Base-by-base conservation (phyloP, 2,888 invertebrate species). In the Philereme vetulata region DNA sequence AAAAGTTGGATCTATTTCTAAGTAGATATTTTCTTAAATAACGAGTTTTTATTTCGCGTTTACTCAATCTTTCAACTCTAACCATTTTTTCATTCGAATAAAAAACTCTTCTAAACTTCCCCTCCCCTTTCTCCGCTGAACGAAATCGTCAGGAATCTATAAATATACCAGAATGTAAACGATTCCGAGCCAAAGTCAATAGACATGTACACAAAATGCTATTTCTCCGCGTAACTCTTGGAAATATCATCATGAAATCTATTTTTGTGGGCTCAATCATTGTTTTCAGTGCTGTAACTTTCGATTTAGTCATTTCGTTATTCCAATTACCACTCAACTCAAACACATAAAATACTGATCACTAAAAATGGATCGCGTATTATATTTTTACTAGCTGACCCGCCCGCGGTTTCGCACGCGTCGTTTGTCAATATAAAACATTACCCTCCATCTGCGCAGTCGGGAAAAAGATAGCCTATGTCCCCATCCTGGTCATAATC, bases 171-270 rank as follows among this genome's bases (percentile, higher is more conserved):
- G 67, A 78, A 78, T 75, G 76, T 66, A 78, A 76, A 68, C 74
- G 78, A 80, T 83, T 84, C 83, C 81, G 81, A 81, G 78, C 77
- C 38, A 78, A 78, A 80, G 71, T 76, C 77, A 75, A 82, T 77
- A 80, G 69, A 73, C 74, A 64, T 69, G 69, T 56, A 65, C 33
- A 44, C 43, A 49, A 62, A 70, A 60, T 68, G 51, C 58, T 57
- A 63, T 70, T 70, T 70, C 71, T 65, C 45, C 44, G 65, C 64
- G 65, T 48, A 59, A 55, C 52, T 66, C 60, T 52, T 43, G 50
- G 57, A 64, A 68, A 64, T 60, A 56, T 47, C 21, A 36, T 34
- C 4, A 34, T 58, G 38, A 21, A 36, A 36, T 61, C 46, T 66
- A 62, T 62, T 64, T 65, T 60, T 44, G 52, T 34, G 46, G 36